Conservation (phyloP, 1,140 invertebrate species). For the Amyelois transitella region DNA sequence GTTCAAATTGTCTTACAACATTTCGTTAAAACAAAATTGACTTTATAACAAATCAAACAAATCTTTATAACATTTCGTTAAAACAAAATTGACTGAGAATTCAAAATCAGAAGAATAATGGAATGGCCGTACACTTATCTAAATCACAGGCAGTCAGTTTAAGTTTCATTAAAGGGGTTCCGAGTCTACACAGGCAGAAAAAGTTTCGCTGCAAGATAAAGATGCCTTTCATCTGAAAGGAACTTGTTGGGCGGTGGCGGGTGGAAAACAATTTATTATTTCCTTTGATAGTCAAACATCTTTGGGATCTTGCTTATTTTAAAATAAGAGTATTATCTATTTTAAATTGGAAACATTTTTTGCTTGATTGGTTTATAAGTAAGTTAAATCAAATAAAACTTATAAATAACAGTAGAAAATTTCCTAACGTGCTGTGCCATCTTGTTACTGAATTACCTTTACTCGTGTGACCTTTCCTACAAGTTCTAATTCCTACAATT, state of each 20-base stretch:
- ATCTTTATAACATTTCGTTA: too few relatives aligned
- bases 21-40: too few relatives aligned
- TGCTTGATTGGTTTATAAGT: too few relatives aligned
- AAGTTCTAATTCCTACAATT: too few relatives aligned
- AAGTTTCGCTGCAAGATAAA: constrained; percentile 60
- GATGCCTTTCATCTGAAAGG: constrained; percentile 54
- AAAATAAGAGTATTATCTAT: constrained; percentile 2
- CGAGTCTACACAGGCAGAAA: constrained; percentile 49
- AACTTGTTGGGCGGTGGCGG: constrained; percentile 29
- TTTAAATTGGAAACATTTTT: too few relatives aligned
- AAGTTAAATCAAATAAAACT: too few relatives aligned
- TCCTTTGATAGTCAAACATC: constrained; percentile 28
- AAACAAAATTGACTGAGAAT: background rate
- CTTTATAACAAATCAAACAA: too few relatives aligned
- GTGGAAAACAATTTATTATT: constrained; percentile 54
- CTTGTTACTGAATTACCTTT: too few relatives aligned
- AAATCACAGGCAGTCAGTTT: constrained; percentile 53
- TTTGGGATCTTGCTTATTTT: constrained; percentile 6
- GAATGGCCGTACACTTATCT: constrained; percentile 34
- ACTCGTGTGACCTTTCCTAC: too few relatives aligned
- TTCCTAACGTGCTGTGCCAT: too few relatives aligned
- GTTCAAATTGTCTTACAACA: too few relatives aligned
- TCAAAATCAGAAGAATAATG: background rate
- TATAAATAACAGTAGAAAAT: too few relatives aligned
- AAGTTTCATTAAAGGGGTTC: constrained; percentile 61